Evolutionary conservation across 2,113 vertebrate species (phyloP), one percentile per base, ranked within the genome.

Genomic region (Bubo bubo): DNA sequence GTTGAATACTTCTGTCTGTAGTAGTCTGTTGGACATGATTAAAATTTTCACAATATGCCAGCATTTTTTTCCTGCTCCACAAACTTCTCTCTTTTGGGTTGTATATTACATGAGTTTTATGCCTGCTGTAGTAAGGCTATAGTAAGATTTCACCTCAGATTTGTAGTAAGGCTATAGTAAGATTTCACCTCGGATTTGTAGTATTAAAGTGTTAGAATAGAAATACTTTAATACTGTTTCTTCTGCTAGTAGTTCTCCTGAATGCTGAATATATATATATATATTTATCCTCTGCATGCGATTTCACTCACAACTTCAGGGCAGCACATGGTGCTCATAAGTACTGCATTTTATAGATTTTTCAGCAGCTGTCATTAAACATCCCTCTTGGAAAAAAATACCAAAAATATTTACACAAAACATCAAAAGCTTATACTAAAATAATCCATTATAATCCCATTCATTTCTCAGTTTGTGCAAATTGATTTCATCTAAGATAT

Each of bases 301-400:
- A 70, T 95, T 94, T 91, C 59, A 43, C 67, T 92, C 63, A 62
- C 59, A 90, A 87, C 85, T 91, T 84, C 68, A 95, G 97, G 95
- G 50, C 50, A 67, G 63, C 45, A 64, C 67, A 26, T 50, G 21
- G 14, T 87, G 79, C 22, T 96, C 23, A 4, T 88, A 95, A 93
- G 73, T 84, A 93, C 77, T 84, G n/a, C 64, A 79, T 86, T 94
- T 92, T 82, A 70, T 52, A 90, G 92, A 77, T 82, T 95, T 86
- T 91, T 89, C 86, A 87, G 64, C 81, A 74, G 45, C 79, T 88
- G 43, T 68, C 72, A 28, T 90, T 75, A 90, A 97, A 75, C 26
- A 72, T 66, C 72, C n/a, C 50, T 47, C 63, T 83, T 43, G 41
- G 63, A 50, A 20, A 60, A 58, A 63, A 88, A 20, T 6, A 85